Percentiles rank a stretch among this genome's conserved stretches.
Evolutionary conservation across 2,888 invertebrate genomes (phyloP).

Genomic region (Spilarctia lutea): DNA sequence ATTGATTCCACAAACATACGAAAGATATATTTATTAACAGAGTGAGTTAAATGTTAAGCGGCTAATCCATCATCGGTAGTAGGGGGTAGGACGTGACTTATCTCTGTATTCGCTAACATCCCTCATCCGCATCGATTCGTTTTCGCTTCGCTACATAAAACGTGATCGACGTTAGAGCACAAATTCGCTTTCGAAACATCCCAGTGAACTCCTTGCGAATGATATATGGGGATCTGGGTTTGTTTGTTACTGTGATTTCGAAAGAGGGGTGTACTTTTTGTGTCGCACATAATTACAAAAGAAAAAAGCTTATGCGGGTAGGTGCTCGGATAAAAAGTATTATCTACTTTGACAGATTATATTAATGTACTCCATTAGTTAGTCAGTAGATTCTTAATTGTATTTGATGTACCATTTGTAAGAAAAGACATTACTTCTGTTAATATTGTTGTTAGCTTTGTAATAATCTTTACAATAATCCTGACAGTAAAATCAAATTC

Average conservation of each 20-base stretch:
- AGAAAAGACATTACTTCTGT: too few species aligned
- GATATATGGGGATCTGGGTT: conserved; percentile 40
- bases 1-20: conserved; percentile 12
- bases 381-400: too few species aligned
- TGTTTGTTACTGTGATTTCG: conserved; percentile 36
- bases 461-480: too few species aligned
- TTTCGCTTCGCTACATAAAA: conserved; percentile 66
- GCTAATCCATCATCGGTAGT: conserved; percentile 60
- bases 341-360: too few species aligned
- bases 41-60: conserved; percentile 45
- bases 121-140: conserved; percentile 72
- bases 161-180: conserved; percentile 57
- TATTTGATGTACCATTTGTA: too few species aligned
- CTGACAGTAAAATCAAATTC: too few species aligned
- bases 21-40: conserved; percentile 46
- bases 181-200: conserved; percentile 56
- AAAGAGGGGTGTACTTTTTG: conserved; percentile 12
- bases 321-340: not conserved
- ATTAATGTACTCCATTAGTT: too few species aligned
- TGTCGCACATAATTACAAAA: not conserved
- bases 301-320: not conserved
- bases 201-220: conserved; percentile 36
- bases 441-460: too few species aligned
- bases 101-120: conserved; percentile 69
- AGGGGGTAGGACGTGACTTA: conserved; percentile 72